Evolutionary conservation across 1,140 invertebrate species (phyloP), one percentile per base, ranked within the genome.

Genomic region (Coelopa frigida): DNA sequence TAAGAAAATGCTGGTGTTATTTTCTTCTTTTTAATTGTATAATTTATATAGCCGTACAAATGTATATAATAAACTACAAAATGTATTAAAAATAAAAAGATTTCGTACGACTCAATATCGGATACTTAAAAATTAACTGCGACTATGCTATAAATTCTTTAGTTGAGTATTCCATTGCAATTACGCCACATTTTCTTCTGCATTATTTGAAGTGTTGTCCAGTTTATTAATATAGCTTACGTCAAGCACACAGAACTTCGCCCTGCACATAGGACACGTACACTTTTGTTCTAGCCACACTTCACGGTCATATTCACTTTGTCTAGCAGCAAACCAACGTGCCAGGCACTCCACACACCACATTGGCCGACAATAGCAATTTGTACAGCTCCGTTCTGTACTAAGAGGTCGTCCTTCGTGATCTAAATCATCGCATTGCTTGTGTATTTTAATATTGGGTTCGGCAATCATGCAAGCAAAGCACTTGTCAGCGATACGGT

Each of bases 311-410:
- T 78, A 72, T 52, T 85, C 78, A 58, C 87, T 81, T 72, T 93
- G 90, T 33, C 87, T 78, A 36, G 86, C 83, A 24, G 85, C 87
- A 74, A 87, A 90, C 90, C 91, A 94, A 68, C 85, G 86, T 3
- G 82, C 88, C 75, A 91, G 79, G 62, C 88, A 91, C 50, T 85
- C 78, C 7, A 82, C 70, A 73, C 91, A 94, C 90, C 90, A 94
- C 81, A 94, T 84, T 14, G 89, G 89, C 38, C 84, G 78, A 59
- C 86, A 90, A 48, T 74, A 67, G 49, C 76, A 78, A 46, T 74
- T 72, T 42, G 72, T 72, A 57, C 79, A 81, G 22, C 70, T 62
- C 5, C 63, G 55, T 37, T 61, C 58, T 11, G 49, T 46, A 5
- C 60, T 23, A 52, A 68, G 12, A 48, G 68, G 57, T 56, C 54